A percentile compares a stretch with the other conserved stretches of the same genome.
These are phyloP conservation scores for Chaetodon auriga DNA, from an alignment of 2,113 vertebrate genomes.

Conservation along the genomic window DNA sequence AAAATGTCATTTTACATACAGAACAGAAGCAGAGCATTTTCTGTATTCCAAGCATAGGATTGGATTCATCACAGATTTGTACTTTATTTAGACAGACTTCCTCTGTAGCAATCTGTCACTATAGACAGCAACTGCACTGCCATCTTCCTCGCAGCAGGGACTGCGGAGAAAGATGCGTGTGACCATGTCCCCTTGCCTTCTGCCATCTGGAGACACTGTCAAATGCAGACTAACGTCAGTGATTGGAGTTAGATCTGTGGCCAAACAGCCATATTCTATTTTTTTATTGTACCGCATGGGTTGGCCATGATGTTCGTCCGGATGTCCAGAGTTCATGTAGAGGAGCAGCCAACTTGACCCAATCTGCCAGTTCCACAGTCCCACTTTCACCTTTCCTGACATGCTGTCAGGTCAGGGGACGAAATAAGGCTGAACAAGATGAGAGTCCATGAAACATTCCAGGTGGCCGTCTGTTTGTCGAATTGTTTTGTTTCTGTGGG, in stretches of 20 bases:
- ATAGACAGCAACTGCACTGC: constrained; percentile 47
- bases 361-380: constrained; percentile 62
- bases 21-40: background rate
- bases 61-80: constrained; percentile 31
- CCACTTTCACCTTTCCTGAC: constrained; percentile 60
- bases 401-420: constrained; percentile 23
- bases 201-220: constrained; percentile 82
- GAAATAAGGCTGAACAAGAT: constrained; percentile 29
- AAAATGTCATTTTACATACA: constrained; percentile 6
- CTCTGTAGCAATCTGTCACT: constrained; percentile 66
- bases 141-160: constrained; percentile 52
- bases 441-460: constrained; percentile 37
- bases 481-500: constrained; percentile 24
- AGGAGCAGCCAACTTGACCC: constrained; percentile 56
- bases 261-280: constrained; percentile 62
- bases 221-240: constrained; percentile 46
- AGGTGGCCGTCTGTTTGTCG: constrained; percentile 40
- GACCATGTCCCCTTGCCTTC: constrained; percentile 54
- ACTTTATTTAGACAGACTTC: constrained; percentile 46
- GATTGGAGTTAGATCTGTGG: constrained; percentile 50
- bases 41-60: background rate
- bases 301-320: constrained; percentile 54
- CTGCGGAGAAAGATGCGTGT: constrained; percentile 48
- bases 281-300: constrained; percentile 9
- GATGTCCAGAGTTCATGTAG: constrained; percentile 66